Evolutionary conservation across 2,888 invertebrate genomes (phyloP).

Genomic region (Drosophila quinaria): DNA sequence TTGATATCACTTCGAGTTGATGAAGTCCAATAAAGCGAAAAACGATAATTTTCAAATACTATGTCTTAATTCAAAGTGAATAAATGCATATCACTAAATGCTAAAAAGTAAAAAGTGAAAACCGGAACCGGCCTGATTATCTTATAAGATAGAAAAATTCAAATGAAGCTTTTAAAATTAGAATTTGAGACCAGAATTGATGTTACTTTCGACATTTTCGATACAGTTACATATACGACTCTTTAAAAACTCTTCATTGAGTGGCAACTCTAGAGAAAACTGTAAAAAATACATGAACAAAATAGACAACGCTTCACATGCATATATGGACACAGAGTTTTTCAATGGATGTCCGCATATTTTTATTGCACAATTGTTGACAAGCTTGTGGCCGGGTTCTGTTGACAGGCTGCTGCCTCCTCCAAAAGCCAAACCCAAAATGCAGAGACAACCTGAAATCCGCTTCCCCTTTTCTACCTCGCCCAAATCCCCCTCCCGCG

Average conservation of each 20-base stretch:
- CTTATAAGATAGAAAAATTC: too few relatives aligned
- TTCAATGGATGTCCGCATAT: conserved; percentile 10
- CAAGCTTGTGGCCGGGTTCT: conserved; percentile 21
- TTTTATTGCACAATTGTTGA: conserved; percentile 29
- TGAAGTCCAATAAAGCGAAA: too few relatives aligned
- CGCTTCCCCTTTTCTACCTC: too few relatives aligned
- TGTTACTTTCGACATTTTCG: neutral
- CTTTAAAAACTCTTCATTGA: neutral
- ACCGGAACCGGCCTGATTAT: too few relatives aligned
- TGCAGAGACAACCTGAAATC: conserved; percentile 7
- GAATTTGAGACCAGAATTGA: too few relatives aligned
- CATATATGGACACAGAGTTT: neutral
- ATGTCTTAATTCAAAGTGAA: too few relatives aligned
- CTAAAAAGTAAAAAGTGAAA: too few relatives aligned
- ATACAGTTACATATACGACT: neutral
- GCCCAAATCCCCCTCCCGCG: neutral
- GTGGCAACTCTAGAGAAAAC: neutral
- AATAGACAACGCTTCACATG: neutral
- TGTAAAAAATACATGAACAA: neutral
- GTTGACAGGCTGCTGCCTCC: neutral
- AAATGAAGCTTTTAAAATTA: too few relatives aligned
- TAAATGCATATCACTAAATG: too few relatives aligned
- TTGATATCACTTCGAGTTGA: too few relatives aligned
- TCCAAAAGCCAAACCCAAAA: neutral
- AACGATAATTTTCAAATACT: too few relatives aligned